These are phyloP conservation scores for Lordiphosa stackelbergi DNA, from an alignment of 1,140 invertebrate genomes.

Conservation along the genomic window DNA sequence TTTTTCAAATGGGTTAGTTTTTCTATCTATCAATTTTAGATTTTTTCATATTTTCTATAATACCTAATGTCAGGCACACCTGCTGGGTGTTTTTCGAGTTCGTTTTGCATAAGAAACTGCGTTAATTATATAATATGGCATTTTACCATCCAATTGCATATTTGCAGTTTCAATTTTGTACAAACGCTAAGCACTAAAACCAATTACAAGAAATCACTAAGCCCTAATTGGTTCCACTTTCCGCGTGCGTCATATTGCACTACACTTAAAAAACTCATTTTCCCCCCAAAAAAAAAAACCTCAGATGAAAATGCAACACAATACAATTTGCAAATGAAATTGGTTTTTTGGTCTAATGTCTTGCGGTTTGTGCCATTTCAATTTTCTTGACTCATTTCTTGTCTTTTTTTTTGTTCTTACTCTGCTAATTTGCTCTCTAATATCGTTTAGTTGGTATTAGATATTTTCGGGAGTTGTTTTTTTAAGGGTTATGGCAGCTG, in stretches of 20 bases:
- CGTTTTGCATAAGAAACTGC: background rate
- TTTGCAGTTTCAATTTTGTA: constrained; percentile 49
- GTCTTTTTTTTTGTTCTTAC: background rate
- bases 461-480: constrained; percentile 35
- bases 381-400: constrained; percentile 34
- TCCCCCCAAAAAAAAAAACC: background rate
- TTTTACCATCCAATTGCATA: constrained; percentile 34
- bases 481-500: constrained; percentile 59
- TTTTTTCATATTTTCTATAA: too few relatives aligned
- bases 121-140: background rate
- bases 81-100: too few relatives aligned
- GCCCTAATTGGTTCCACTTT: constrained; percentile 26
- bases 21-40: too few relatives aligned
- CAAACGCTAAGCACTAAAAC: constrained; percentile 14
- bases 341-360: constrained; percentile 31
- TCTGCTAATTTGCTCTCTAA: constrained; percentile 58
- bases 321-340: constrained; percentile 51
- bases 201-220: constrained; percentile 47
- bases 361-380: constrained; percentile 42
- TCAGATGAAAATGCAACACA: constrained; percentile 26
- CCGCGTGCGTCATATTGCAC: constrained; percentile 23
- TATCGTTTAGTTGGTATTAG: constrained; percentile 72
- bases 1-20: too few relatives aligned
- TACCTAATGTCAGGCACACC: too few relatives aligned
- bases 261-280: constrained; percentile 12